phyloP scores from a whole-genome alignment of 2,888 invertebrate genomes.

The Torymus texanus region DNA sequence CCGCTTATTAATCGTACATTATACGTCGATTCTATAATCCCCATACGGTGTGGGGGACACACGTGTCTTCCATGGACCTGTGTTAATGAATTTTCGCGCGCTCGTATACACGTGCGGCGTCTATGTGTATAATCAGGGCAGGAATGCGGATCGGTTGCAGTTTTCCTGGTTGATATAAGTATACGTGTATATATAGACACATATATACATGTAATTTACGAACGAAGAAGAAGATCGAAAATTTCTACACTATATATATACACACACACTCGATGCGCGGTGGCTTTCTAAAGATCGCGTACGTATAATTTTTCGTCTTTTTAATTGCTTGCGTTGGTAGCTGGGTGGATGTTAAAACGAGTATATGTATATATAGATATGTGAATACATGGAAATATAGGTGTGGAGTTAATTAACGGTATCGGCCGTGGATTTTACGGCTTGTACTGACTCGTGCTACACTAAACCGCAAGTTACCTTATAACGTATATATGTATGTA shows the following conservation, averaged over 20 bases:
- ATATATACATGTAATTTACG: background rate
- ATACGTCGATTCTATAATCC: background rate
- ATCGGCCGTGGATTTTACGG: too few relatives aligned
- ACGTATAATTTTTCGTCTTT: too few relatives aligned
- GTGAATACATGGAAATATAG: background rate
- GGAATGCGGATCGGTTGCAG: constrained; percentile 28
- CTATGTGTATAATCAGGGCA: background rate
- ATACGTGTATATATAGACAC: too few relatives aligned
- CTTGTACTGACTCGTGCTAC: too few relatives aligned
- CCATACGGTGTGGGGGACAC: background rate
- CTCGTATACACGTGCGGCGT: background rate
- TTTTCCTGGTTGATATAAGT: constrained; percentile 7
- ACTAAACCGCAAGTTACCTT: too few relatives aligned
- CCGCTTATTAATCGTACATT: constrained; percentile 29
- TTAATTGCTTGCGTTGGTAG: too few relatives aligned
- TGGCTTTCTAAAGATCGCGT: too few relatives aligned
- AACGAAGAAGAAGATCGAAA: background rate
- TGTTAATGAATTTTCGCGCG: constrained; percentile 9
- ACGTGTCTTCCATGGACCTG: background rate
- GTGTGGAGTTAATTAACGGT: background rate
- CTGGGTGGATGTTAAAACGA: too few relatives aligned
- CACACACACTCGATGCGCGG: too few relatives aligned
- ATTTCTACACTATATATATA: too few relatives aligned
- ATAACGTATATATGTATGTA: too few relatives aligned
- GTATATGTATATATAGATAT: too few relatives aligned